A percentile compares a stretch with the other conserved stretches of the same genome.
phyloP scores from a whole-genome alignment of 2,113 vertebrate genomes.

The Pseudolaguvia tuberculata region DNA sequence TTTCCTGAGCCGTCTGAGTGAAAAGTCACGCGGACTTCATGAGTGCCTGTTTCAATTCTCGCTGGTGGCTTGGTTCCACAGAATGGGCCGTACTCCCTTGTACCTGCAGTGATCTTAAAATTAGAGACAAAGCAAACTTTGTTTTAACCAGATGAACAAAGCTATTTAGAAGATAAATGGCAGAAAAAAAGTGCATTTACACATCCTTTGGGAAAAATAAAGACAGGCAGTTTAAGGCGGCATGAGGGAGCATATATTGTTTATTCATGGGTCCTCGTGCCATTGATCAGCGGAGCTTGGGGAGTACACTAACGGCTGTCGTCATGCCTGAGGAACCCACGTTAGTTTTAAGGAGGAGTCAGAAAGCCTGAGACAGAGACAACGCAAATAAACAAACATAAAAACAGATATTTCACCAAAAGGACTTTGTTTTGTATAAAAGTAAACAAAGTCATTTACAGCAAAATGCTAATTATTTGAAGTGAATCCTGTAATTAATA shows the following conservation, averaged over 20 bases:
- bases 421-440: conserved; percentile 6
- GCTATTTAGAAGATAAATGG: conserved; percentile 48
- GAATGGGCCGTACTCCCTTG: conserved; percentile 67
- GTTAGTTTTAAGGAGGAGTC: conserved; percentile 12
- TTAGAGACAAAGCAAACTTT: conserved; percentile 30
- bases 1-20: conserved; percentile 66
- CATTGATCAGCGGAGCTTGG: conserved; percentile 36
- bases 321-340: conserved; percentile 20
- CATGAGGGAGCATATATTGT: conserved; percentile 71
- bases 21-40: conserved; percentile 63
- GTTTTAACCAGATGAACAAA: neutral
- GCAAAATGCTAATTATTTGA: conserved; percentile 5
- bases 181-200: conserved; percentile 36
- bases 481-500: neutral
- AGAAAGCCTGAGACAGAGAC: neutral
- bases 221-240: conserved; percentile 48
- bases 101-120: conserved; percentile 67
- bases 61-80: conserved; percentile 67
- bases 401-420: conserved; percentile 15
- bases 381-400: neutral
- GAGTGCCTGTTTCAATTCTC: conserved; percentile 70
- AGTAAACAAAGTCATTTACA: conserved; percentile 1
- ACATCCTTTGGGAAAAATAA: conserved; percentile 45
- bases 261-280: conserved; percentile 51
- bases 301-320: conserved; percentile 21